A percentile compares a stretch with the other conserved stretches of the same genome.
These are phyloP conservation scores for Corydoras sp. DNA, from an alignment of 2,113 vertebrate species.

Conservation along the genomic window DNA sequence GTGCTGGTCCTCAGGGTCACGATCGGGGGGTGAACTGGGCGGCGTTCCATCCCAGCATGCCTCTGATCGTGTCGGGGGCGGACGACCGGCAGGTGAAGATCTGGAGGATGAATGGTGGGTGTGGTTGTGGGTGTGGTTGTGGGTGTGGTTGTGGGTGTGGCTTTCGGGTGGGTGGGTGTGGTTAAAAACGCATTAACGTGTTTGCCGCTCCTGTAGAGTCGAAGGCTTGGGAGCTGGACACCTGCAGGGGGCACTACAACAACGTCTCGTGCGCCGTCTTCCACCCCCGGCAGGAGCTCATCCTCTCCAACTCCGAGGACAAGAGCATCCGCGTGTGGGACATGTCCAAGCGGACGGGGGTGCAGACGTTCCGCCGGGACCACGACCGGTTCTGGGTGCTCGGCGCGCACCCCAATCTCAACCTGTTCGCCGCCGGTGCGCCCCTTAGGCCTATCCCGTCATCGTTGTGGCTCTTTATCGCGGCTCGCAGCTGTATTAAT, in stretches of 20 bases:
- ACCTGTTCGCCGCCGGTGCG: constrained; percentile 87
- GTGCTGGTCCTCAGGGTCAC: constrained; percentile 69
- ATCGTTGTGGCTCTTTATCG: too few species aligned
- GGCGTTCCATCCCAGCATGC: constrained; percentile 94
- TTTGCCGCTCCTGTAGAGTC: constrained; percentile 66
- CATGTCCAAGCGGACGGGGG: constrained; percentile 94
- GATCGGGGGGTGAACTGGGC: constrained; percentile 97
- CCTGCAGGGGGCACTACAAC: constrained; percentile 95
- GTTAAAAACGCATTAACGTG: too few species aligned
- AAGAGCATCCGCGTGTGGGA: constrained; percentile 98
- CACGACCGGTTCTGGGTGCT: constrained; percentile 97
- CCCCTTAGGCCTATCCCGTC: too few species aligned
- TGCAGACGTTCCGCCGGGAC: constrained; percentile 92
- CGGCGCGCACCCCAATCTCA: constrained; percentile 94
- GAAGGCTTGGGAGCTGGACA: constrained; percentile 95
- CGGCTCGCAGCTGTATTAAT: too few species aligned
- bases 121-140: background rate
- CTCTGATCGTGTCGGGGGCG: constrained; percentile 91
- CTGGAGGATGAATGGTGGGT: constrained; percentile 95
- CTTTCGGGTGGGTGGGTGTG: background rate
- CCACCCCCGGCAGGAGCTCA: constrained; percentile 92
- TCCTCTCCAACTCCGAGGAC: constrained; percentile 96
- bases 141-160: background rate
- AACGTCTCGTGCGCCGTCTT: constrained; percentile 96
- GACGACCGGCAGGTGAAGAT: constrained; percentile 97